Evolutionary conservation across 1,140 invertebrate genomes (phyloP), one percentile per base, ranked within the genome.

Genomic region (Plectrocnemia conspersa): DNA sequence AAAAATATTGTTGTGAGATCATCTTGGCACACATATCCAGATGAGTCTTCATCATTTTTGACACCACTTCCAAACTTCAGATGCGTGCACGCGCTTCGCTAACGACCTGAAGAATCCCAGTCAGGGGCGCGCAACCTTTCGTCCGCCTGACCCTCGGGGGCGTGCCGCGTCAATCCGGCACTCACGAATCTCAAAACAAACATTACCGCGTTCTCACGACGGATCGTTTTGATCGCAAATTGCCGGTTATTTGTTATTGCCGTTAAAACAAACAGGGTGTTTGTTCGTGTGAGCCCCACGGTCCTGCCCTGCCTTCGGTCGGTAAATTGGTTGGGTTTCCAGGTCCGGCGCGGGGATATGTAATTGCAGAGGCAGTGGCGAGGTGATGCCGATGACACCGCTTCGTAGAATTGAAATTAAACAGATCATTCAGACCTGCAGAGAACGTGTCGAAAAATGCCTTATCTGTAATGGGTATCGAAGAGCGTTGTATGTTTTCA

Each of bases 171-270:
- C 27, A 13, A 13, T 24, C 22, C 19, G 22, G 18, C 19, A 11
- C 46, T 22, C 27, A 29, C 9, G 32, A 23, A 48, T 25, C 25
- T 35, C 46, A 23, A 46, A 48, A 48, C 46, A 48, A 48, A 48
- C 46, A 48, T 15, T 11, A 18, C 7, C 6, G 11, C n/a, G 16
- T 54, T 54, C 52, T 54, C 52, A 54, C 52, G 52, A 46, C 18
- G 47, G 47, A 33, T 35, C 47, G 49, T 52, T 54, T n/a, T 54
- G 22, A 32, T 47, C 3, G 53, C 45, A 55, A 55, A 55, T 55
- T 55, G 53, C 45, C 21, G 53, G 53, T 55, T 45, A 42, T 54
- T 54, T 54, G 52, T 48, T 44, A 44, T 49, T 52, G 48, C 10
- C 45, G 24, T 7, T 13, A 55, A 27, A 55, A 27, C 53, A 55